Percentiles rank a stretch among this genome's conserved stretches.
Conservation (phyloP, 2,888 invertebrate species). For the Philopedon plagiatum region DNA sequence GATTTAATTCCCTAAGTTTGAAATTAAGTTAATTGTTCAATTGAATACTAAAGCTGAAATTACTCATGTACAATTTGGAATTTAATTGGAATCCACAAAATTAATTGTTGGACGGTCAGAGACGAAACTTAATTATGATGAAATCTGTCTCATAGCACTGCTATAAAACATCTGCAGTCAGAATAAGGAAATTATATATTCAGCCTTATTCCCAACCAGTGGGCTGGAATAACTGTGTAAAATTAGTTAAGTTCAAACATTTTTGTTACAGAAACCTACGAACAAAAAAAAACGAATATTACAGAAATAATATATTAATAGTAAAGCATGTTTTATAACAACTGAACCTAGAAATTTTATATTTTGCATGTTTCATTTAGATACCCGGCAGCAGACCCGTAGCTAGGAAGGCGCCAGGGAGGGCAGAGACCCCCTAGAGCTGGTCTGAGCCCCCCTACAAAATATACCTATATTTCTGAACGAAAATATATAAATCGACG, state of each 20-base stretch:
- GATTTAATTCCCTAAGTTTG: conserved; percentile 18
- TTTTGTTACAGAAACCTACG: not conserved
- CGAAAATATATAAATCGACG: too few species aligned
- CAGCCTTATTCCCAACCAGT: not conserved
- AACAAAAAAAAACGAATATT: too few species aligned
- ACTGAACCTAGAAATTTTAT: too few species aligned
- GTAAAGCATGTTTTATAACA: too few species aligned
- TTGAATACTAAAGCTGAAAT: conserved; percentile 27
- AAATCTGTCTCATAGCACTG: conserved; percentile 24
- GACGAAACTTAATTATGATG: conserved; percentile 29
- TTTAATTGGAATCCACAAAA: conserved; percentile 36
- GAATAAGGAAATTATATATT: conserved; percentile 4
- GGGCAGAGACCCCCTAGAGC: too few species aligned
- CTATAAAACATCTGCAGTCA: conserved; percentile 21
- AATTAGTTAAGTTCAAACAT: not conserved
- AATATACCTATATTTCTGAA: too few species aligned
- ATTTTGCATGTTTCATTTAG: too few species aligned
- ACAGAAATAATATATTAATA: too few species aligned
- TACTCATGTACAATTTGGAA: conserved; percentile 29
- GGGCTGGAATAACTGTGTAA: not conserved
- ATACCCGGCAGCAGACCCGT: too few species aligned
- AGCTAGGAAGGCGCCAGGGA: too few species aligned
- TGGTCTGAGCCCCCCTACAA: too few species aligned
- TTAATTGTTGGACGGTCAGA: conserved; percentile 31
- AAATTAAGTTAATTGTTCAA: conserved; percentile 30